phyloP scores from a whole-genome alignment of 2,113 vertebrate species.

The Elgaria multicarinata region DNA sequence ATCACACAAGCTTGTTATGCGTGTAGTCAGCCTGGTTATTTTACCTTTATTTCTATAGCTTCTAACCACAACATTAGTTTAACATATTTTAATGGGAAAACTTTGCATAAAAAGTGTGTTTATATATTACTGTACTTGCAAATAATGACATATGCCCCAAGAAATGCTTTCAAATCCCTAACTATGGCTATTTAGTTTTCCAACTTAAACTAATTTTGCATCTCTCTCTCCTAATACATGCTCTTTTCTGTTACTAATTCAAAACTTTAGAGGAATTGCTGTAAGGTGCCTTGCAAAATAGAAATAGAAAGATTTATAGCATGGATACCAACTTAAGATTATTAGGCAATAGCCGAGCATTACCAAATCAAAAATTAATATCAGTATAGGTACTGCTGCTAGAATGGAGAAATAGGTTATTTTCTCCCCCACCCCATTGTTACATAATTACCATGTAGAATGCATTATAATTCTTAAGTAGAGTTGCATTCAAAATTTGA shows the following conservation, averaged over 20 bases:
- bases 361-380: constrained; percentile 75
- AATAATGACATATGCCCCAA: constrained; percentile 50
- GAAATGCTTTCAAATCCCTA: constrained; percentile 56
- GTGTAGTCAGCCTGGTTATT: constrained; percentile 45
- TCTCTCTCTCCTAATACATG: constrained; percentile 64
- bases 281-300: constrained; percentile 90
- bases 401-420: constrained; percentile 76
- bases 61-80: constrained; percentile 53
- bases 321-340: constrained; percentile 77
- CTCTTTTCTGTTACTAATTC: constrained; percentile 71
- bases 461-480: constrained; percentile 80
- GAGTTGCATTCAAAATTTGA: constrained; percentile 79
- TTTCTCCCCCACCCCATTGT: constrained; percentile 75
- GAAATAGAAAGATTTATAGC: constrained; percentile 80
- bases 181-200: constrained; percentile 62
- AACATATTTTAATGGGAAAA: constrained; percentile 56
- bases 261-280: constrained; percentile 73
- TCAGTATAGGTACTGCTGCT: constrained; percentile 77
- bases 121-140: constrained; percentile 57
- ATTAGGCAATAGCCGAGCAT: constrained; percentile 77
- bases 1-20: constrained; percentile 44
- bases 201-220: constrained; percentile 62
- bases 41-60: constrained; percentile 52
- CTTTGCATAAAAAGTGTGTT: constrained; percentile 59
- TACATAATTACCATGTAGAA: constrained; percentile 78